phyloP scores from a whole-genome alignment of 35 echinoderm and acorn worm species.

The Lytechinus pictus region DNA sequence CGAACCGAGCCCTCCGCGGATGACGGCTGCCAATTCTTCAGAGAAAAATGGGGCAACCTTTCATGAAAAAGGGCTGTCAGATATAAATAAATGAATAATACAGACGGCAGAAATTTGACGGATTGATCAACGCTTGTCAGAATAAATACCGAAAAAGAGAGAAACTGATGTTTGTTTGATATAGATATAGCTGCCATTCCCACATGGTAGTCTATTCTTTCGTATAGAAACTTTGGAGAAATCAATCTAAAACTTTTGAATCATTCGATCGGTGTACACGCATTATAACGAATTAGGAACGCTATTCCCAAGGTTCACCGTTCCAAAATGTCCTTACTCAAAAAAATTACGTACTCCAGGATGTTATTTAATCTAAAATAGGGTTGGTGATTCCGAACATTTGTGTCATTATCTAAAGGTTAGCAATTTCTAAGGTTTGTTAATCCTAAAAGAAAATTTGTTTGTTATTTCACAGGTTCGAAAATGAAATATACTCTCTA shows the following conservation, averaged over 20 bases:
- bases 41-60: not conserved
- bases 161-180: not conserved
- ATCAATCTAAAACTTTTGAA: not conserved
- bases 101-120: not conserved
- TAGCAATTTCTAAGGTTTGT: too few relatives aligned
- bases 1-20: not conserved
- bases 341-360: too few relatives aligned
- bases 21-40: not conserved
- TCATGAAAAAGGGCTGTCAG: not conserved
- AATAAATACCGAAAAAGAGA: not conserved
- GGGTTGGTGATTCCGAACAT: too few relatives aligned
- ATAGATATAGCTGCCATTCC: not conserved
- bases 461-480: too few relatives aligned
- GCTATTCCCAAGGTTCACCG: too few relatives aligned
- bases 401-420: too few relatives aligned
- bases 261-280: not conserved
- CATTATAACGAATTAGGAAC: too few relatives aligned
- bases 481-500: too few relatives aligned
- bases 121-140: not conserved
- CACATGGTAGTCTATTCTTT: not conserved
- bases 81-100: slow-evolving; percentile 8
- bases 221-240: not conserved
- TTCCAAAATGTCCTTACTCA: too few relatives aligned
- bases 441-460: too few relatives aligned
- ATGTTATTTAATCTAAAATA: too few relatives aligned